These are phyloP conservation scores for Prolemur simus DNA, from an alignment of 2,113 vertebrate genomes.

Conservation along the genomic window DNA sequence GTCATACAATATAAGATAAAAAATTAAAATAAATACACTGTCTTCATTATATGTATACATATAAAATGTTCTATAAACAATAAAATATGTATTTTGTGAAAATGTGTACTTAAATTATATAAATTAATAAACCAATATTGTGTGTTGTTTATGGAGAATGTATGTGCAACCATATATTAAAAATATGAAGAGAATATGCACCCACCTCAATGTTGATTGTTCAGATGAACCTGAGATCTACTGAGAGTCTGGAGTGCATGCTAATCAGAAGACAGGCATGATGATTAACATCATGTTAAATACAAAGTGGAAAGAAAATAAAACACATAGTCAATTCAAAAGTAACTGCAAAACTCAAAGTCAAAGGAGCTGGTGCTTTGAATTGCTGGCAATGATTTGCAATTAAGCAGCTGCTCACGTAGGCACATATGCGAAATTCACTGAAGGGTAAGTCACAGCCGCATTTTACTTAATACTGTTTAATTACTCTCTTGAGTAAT, in stretches of 20 bases:
- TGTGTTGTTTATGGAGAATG: not conserved
- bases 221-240: not conserved
- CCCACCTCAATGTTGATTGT: not conserved
- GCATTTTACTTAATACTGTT: not conserved
- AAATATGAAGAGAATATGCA: not conserved
- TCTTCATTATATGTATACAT: not conserved
- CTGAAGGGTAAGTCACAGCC: not conserved
- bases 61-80: not conserved
- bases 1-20: not conserved
- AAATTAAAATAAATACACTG: not conserved
- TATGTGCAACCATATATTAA: not conserved
- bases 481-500: not conserved
- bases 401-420: constrained; percentile 10
- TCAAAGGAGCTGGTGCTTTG: not conserved
- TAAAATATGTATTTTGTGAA: not conserved
- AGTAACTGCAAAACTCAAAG: not conserved
- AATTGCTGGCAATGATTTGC: not conserved
- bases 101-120: not conserved
- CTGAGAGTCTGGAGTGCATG: not conserved
- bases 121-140: not conserved
- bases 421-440: not conserved
- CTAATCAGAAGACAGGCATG: not conserved
- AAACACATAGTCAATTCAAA: not conserved
- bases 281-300: not conserved
- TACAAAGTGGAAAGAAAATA: not conserved